Base-by-base conservation (phyloP, 2,888 invertebrate species). In the Tuberolachnus salignus region DNA sequence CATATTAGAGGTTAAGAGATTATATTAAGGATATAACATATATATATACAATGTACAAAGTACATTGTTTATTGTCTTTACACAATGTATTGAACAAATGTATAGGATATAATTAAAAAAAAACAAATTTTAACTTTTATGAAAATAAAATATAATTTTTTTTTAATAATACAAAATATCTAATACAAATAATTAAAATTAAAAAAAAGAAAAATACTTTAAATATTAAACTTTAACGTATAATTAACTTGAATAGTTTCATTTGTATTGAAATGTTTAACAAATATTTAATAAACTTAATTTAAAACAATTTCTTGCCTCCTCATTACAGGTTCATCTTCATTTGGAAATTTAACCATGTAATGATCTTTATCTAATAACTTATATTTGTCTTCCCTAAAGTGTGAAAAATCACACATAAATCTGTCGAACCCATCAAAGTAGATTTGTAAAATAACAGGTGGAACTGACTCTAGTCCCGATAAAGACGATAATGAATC, bases 371-470 rank as follows among this genome's bases (percentile, higher is more conserved):
- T 88, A 84, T 92, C 91, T 10, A 93, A 73, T 72, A 93, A 87
- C 81, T 85, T 87, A 84, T 91, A 93, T 34, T 88, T 84, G 82
- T 91, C 90, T 73, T 89, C 87, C 44, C 91, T 87, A 84, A 91
- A 92, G 82, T 88, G 85, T 0, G 88, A 86, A 44, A 92, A 86
- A 83, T 91, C 88, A 82, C 90, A 88, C 57, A 91, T 86, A 84
- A 92, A 91, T 82, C 89, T 87, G 83, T 87, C 86, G 82, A 89
- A 89, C 84, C 91, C 90, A 83, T 90, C 88, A 83, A 90, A 89
- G 86, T 93, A 94, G n/a, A 95, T 85, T 83, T 89, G 89, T 9
- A 91, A 88, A 84, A 93, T 88, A 16, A 93, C 93, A 0, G 89
- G 88, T 0, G 91, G 91, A 3, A 94, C 86, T 1, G 89, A 88